These are phyloP conservation scores for Eolophus roseicapilla DNA, from an alignment of 2,113 vertebrate genomes.

Conservation along the genomic window DNA sequence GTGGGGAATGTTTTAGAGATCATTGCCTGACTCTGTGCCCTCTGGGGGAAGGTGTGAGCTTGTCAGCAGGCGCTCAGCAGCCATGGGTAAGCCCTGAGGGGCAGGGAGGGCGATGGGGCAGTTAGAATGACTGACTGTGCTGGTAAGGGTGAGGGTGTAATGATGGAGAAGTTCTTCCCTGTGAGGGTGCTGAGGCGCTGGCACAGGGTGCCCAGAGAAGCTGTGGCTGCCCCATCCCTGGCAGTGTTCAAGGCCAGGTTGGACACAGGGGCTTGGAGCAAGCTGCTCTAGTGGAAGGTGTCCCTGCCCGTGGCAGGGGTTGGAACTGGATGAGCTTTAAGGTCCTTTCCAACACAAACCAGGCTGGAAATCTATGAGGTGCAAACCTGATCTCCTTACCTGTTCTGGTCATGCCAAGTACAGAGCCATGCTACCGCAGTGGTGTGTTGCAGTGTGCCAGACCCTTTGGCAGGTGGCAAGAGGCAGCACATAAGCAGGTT, in stretches of 20 bases:
- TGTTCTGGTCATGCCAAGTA: background rate
- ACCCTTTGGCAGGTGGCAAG: background rate
- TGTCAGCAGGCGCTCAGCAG: background rate
- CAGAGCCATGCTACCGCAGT: background rate
- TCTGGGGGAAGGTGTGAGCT: background rate
- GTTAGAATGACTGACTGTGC: rapidly evolving
- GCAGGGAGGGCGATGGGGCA: background rate
- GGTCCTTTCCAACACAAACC: background rate
- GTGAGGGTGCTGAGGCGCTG: background rate
- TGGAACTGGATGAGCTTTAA: background rate
- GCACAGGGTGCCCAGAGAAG: background rate
- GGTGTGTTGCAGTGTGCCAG: background rate
- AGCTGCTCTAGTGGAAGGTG: background rate
- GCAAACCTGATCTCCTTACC: background rate
- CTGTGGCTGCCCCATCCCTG: background rate
- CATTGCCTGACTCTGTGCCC: background rate
- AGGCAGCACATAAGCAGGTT: background rate
- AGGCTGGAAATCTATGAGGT: background rate
- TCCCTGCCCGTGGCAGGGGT: background rate
- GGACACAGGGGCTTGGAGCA: background rate
- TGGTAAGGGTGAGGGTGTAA: background rate
- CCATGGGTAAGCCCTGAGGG: background rate
- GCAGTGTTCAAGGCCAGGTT: no score
- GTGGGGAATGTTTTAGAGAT: background rate
- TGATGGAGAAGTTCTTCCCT: background rate